Conservation (phyloP, 2,888 invertebrate species). For the Chrysomela aeneicollis region DNA sequence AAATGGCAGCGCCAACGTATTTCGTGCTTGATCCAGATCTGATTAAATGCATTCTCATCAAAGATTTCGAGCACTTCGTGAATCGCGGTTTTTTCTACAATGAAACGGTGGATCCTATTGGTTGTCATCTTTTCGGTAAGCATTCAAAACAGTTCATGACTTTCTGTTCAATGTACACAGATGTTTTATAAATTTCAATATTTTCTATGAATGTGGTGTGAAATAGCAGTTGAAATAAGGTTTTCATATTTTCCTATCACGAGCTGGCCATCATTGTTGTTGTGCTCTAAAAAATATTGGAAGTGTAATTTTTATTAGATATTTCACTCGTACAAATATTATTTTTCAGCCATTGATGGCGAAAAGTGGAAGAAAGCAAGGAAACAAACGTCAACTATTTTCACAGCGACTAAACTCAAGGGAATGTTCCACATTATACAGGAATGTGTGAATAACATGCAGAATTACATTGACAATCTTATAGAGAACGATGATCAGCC, state of each 20-base stretch:
- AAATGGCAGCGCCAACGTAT: constrained; percentile 9
- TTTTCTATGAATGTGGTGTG: too few relatives aligned
- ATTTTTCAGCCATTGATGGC: constrained; percentile 13
- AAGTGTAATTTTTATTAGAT: too few relatives aligned
- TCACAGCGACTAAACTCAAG: constrained; percentile 14
- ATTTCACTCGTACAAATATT: too few relatives aligned
- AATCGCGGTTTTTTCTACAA: constrained; percentile 68
- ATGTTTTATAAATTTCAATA: too few relatives aligned
- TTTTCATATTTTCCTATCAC: too few relatives aligned
- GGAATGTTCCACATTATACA: constrained; percentile 14
- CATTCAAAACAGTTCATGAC: too few relatives aligned
- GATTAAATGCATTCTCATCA: constrained; percentile 62
- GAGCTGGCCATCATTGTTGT: too few relatives aligned
- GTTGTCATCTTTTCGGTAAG: constrained; percentile 40
- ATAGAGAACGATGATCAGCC: constrained; percentile 12
- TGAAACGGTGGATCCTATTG: constrained; percentile 66
- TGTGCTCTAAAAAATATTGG: too few relatives aligned
- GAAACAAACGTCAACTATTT: constrained; percentile 14
- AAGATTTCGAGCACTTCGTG: constrained; percentile 68
- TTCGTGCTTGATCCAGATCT: constrained; percentile 40
- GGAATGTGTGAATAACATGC: constrained; percentile 10
- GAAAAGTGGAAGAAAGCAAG: constrained; percentile 13
- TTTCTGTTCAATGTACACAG: too few relatives aligned
- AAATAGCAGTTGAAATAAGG: too few relatives aligned
- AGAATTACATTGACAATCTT: constrained; percentile 8